Conservation (phyloP, 2,113 vertebrate species). For the Callithrix jacchus region DNA sequence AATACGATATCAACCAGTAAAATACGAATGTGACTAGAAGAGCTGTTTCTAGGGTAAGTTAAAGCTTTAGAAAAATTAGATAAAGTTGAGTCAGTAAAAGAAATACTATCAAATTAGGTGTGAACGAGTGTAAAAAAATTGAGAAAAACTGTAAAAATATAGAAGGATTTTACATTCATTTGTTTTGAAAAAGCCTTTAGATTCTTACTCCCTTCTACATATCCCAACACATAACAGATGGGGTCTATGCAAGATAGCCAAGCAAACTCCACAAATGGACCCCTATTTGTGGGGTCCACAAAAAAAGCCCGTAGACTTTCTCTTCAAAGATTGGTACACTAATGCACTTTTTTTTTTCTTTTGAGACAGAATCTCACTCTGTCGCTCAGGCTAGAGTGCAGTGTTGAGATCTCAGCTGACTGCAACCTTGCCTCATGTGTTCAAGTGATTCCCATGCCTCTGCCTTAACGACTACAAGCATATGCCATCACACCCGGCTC, state of each 20-base stretch:
- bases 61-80: constrained; percentile 8
- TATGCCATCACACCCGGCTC: no score
- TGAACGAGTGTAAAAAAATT: background rate
- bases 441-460: no score
- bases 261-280: background rate
- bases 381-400: no score
- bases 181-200: background rate
- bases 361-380: no score
- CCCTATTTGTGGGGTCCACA: background rate
- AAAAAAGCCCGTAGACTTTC: background rate
- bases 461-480: no score
- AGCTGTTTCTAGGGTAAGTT: background rate
- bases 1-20: background rate
- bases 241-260: background rate
- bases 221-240: background rate
- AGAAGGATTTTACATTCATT: background rate
- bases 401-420: no score
- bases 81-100: background rate
- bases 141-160: background rate
- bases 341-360: background rate
- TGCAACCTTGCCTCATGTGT: no score
- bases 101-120: background rate
- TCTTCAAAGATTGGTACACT: background rate
- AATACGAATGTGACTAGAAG: background rate
- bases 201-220: background rate